Evolutionary conservation across 2,113 vertebrate species (phyloP), one percentile per base, ranked within the genome.

Genomic region (Prochilodus magdalenae): DNA sequence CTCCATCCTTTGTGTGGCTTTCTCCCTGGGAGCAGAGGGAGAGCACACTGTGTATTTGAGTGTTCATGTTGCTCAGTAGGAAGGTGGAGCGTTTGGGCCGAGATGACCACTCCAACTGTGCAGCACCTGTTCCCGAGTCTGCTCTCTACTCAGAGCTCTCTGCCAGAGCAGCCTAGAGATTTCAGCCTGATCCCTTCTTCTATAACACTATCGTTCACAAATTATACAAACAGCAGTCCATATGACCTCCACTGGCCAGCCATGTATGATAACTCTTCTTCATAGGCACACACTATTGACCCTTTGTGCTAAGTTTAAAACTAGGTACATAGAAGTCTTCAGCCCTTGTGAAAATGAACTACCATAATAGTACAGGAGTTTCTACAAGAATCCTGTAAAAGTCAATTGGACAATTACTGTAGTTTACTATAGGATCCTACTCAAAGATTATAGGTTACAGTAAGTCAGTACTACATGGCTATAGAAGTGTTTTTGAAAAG

Each of bases 71-170:
- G 76, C 63, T 75, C 80, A 65, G 84, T 53, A 27, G 76, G 84
- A 71, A 29, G 80, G 75, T 71, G 55, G 74, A 26, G 70, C 33
- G 60, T 79, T 82, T 82, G 75, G 47, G 36, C 44, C 29, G 77
- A 76, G 65, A 75, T 85, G 80, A 73, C 76, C 63, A 53, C 63
- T 75, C 65, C 66, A 51, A 75, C 80, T 79, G 84, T 29, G 84
- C 16, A 26, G 77, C 80, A 86, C 84, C 84, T 86, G 84, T 73
- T 86, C 80, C 30, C 53, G 59, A 79, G 80, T 86, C 80, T 79
- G 80, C 65, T 79, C 65, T 67, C 77, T 44, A 62, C 80, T 36
- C 67, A 11, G n/a, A 60, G 57, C 5, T n/a, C 72, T 66, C 72
- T 16, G 12, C 73, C 69, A 73, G 75, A 73, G 57, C 59, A 53